Evolutionary conservation across 2,797 vertebrate genomes (phyloP).

Genomic region (Sus cebifrons): DNA sequence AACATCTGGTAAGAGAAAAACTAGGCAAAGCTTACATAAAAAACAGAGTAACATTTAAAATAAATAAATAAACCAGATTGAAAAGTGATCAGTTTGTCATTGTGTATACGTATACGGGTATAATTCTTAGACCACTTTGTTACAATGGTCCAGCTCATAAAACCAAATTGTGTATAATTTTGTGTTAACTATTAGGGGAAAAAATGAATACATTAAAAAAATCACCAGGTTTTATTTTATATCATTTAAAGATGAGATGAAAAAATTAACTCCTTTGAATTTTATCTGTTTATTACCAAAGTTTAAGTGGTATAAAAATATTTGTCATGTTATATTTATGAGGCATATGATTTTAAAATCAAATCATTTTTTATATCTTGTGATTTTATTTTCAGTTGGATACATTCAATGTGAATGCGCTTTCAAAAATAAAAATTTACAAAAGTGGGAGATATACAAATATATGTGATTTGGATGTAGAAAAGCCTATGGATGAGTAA

Average conservation of each 20-base stretch:
- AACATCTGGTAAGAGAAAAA: not conserved
- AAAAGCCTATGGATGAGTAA: slow-evolving; percentile 15
- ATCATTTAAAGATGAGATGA: not conserved
- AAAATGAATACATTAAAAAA: not conserved
- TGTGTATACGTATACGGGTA: not conserved
- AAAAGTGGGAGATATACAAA: not conserved
- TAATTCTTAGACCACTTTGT: not conserved
- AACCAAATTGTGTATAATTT: slow-evolving; percentile 10
- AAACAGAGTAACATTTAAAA: not conserved
- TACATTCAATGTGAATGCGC: not conserved
- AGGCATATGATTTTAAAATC: not conserved
- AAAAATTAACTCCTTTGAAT: not conserved
- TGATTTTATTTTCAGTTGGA: not conserved
- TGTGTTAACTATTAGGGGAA: not conserved
- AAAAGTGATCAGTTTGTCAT: not conserved
- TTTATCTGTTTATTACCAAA: not conserved
- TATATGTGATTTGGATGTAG: not conserved
- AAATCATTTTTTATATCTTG: not conserved
- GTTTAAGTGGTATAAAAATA: not conserved
- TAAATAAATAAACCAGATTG: not conserved
- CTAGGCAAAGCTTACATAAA: not conserved
- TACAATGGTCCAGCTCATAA: not conserved
- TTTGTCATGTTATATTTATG: not conserved
- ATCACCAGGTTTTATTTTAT: not conserved
- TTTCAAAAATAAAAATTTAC: slow-evolving; percentile 6